Percentiles rank a stretch among this genome's conserved stretches.
These are phyloP conservation scores for Paguma larvata DNA, from an alignment of 2,797 vertebrate species.

Conservation along the genomic window DNA sequence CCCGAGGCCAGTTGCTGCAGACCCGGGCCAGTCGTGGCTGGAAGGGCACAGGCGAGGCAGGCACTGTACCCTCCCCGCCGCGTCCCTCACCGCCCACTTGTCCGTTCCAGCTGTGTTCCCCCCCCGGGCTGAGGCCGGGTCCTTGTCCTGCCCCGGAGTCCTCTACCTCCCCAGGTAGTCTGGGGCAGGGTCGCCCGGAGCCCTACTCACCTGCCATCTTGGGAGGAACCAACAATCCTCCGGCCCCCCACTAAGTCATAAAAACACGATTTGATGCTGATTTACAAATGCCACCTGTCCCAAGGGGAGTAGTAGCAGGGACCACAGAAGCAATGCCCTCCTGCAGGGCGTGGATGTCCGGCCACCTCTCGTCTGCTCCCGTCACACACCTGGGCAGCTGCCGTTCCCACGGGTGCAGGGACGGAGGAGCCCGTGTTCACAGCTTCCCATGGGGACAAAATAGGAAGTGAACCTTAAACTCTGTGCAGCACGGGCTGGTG, in stretches of 20 bases:
- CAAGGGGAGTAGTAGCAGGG: background rate
- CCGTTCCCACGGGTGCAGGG: fast-evolving
- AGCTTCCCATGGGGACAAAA: background rate
- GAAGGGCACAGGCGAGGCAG: background rate
- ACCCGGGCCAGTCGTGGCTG: background rate
- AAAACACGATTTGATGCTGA: background rate
- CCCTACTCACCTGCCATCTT: background rate
- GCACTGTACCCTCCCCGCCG: fast-evolving
- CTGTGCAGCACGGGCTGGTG: background rate
- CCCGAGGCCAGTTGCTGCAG: background rate
- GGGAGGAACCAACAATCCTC: background rate
- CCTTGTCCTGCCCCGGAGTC: background rate
- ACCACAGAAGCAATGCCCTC: background rate
- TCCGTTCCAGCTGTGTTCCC: background rate
- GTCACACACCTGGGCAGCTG: background rate
- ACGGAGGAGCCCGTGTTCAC: background rate
- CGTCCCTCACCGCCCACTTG: background rate
- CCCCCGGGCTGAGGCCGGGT: background rate
- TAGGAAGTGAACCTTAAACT: background rate
- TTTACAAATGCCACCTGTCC: background rate
- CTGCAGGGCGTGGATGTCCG: background rate
- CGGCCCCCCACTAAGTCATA: background rate
- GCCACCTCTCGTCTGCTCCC: no score
- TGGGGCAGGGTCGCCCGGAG: background rate
- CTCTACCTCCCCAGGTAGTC: background rate